Percentiles rank a stretch among this genome's conserved stretches.
phyloP scores from a whole-genome alignment of 2,797 vertebrate genomes.

The Adrianichthys oophorus region DNA sequence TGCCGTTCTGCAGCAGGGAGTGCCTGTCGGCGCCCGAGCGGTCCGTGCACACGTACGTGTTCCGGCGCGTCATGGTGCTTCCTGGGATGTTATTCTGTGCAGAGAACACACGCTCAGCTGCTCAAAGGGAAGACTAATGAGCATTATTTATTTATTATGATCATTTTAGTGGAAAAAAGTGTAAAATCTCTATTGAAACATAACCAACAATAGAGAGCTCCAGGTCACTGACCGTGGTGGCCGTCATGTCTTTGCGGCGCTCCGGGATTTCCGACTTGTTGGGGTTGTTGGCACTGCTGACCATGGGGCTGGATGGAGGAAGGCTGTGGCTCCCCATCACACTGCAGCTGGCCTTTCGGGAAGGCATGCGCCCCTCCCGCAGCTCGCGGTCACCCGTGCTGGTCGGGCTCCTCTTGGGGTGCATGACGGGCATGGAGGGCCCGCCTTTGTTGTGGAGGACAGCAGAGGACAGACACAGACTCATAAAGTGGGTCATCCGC shows the following conservation, averaged over 20 bases:
- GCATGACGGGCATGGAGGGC: conserved; percentile 87
- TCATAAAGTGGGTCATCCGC: conserved; percentile 37
- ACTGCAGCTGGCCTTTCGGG: conserved; percentile 87
- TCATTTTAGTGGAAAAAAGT: too few species aligned
- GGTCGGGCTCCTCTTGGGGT: conserved; percentile 90
- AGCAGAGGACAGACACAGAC: conserved; percentile 61
- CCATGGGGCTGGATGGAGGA: conserved; percentile 91
- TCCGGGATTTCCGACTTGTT: conserved; percentile 94
- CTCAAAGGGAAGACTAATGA: too few species aligned
- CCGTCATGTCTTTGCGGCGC: conserved; percentile 87
- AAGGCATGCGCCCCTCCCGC: conserved; percentile 86
- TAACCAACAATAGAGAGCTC: background rate
- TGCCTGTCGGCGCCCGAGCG: conserved; percentile 86
- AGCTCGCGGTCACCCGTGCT: conserved; percentile 86
- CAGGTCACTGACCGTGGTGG: conserved; percentile 80
- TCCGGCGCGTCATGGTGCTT: conserved; percentile 90
- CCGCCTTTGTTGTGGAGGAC: conserved; percentile 85
- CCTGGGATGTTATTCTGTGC: conserved; percentile 89
- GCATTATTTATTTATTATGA: too few species aligned
- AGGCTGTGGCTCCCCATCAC: conserved; percentile 85
- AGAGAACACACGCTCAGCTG: conserved; percentile 4
- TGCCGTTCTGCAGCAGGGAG: conserved; percentile 89
- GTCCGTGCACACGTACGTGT: conserved; percentile 93
- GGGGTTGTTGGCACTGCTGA: conserved; percentile 93
- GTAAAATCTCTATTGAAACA: too few species aligned